Conservation (phyloP, 2,888 invertebrate species). For the Pheosia tremula region DNA sequence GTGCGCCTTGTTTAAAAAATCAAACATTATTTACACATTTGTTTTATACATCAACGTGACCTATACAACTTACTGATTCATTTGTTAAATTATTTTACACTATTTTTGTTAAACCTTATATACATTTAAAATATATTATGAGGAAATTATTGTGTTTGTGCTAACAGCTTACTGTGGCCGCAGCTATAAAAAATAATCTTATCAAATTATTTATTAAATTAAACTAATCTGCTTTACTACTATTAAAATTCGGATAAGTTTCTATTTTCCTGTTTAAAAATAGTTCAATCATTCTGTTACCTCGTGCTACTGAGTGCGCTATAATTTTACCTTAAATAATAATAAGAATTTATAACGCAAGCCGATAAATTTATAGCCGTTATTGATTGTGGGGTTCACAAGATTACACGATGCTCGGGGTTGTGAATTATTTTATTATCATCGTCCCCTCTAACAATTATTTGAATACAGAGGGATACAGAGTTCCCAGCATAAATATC, state of each 20-base stretch:
- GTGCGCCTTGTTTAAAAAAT: no score
- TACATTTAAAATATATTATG: no score
- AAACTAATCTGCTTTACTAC: not conserved
- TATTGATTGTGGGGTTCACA: slow-evolving; percentile 62
- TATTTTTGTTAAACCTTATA: no score
- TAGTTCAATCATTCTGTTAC: not conserved
- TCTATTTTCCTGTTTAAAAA: not conserved
- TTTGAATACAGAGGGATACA: slow-evolving; percentile 35
- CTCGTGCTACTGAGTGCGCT: slow-evolving; percentile 3
- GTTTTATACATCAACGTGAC: no score
- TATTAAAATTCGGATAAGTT: not conserved
- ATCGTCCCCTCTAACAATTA: slow-evolving; percentile 36
- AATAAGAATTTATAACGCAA: slow-evolving; percentile 26
- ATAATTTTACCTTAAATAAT: slow-evolving; percentile 26
- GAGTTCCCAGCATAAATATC: slow-evolving; percentile 26
- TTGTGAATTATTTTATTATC: slow-evolving; percentile 35
- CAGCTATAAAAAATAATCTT: not conserved
- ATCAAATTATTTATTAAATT: not conserved
- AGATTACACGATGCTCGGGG: slow-evolving; percentile 46
- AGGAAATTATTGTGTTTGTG: no score
- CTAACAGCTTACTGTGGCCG: no score
- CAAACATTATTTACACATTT: no score
- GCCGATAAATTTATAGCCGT: slow-evolving; percentile 62
- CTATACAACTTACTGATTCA: no score
- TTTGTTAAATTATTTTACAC: no score